Conservation (phyloP, 2,888 invertebrate species). For the Choristoneura rosaceana region DNA sequence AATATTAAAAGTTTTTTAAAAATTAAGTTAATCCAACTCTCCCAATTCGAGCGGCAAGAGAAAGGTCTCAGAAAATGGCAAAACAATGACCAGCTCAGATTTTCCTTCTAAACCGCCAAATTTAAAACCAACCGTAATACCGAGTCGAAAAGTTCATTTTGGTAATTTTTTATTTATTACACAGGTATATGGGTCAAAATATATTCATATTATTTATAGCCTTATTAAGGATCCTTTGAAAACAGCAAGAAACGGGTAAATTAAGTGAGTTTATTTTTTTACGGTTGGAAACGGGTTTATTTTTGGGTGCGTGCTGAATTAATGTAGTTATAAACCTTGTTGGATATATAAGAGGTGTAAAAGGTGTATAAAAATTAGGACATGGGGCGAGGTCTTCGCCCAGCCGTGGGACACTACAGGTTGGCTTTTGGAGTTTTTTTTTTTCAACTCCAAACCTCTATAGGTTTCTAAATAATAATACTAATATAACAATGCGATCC, state of each 20-base stretch:
- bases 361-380: too few species aligned
- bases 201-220: slow-evolving; percentile 23
- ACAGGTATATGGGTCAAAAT: slow-evolving; percentile 14
- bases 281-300: not conserved
- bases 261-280: not conserved
- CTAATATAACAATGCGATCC: not conserved
- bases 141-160: not conserved
- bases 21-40: not conserved
- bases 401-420: too few species aligned
- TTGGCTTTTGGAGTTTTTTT: too few species aligned
- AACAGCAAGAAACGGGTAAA: slow-evolving; percentile 13
- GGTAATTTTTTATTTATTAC: not conserved
- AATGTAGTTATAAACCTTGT: slow-evolving; percentile 7
- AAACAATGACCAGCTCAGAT: not conserved
- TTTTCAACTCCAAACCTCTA: too few species aligned
- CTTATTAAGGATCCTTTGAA: slow-evolving; percentile 15
- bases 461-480: too few species aligned
- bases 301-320: not conserved
- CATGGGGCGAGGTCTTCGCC: too few species aligned
- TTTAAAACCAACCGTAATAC: slow-evolving; percentile 5
- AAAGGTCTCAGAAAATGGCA: not conserved
- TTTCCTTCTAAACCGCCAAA: not conserved
- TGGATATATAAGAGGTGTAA: not conserved
- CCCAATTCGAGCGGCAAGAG: not conserved
- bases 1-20: not conserved